These are phyloP conservation scores for Drosophila phalerata DNA, from an alignment of 2,888 invertebrate species.

Conservation along the genomic window DNA sequence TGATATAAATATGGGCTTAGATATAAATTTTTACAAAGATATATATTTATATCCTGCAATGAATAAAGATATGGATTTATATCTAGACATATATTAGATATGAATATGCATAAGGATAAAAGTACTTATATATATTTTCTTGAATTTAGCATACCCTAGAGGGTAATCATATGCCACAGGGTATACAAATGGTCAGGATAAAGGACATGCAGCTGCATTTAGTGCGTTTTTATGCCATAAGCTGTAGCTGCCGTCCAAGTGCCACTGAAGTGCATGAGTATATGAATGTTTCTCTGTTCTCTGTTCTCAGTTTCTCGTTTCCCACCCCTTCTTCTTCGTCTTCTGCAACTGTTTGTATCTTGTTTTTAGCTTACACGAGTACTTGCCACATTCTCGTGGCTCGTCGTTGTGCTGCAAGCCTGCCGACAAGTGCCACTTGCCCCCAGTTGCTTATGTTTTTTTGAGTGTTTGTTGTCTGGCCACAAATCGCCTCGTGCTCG, in stretches of 20 bases:
- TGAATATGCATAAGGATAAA: no score
- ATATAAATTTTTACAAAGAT: no score
- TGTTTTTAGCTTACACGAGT: constrained; percentile 13
- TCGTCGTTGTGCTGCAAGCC: constrained; percentile 12
- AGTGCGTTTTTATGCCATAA: constrained; percentile 23
- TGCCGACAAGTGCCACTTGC: constrained; percentile 44
- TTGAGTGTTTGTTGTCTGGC: constrained; percentile 30
- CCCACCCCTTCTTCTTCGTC: not conserved
- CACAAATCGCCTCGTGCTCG: constrained; percentile 22
- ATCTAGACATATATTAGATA: no score
- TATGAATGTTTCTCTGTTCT: constrained; percentile 34
- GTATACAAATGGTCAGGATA: constrained; percentile 20
- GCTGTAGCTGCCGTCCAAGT: constrained; percentile 29
- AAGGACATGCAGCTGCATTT: constrained; percentile 40
- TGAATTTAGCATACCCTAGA: not conserved
- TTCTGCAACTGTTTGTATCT: not conserved
- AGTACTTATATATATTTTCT: no score
- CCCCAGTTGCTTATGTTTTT: constrained; percentile 14
- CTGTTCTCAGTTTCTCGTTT: not conserved
- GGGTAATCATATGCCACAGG: not conserved
- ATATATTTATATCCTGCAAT: no score
- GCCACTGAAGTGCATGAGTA: constrained; percentile 43
- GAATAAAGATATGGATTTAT: no score
- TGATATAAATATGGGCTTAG: no score
- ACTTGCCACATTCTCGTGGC: constrained; percentile 38